Conservation (phyloP, 2,888 invertebrate species). For the Aphrophora alni region DNA sequence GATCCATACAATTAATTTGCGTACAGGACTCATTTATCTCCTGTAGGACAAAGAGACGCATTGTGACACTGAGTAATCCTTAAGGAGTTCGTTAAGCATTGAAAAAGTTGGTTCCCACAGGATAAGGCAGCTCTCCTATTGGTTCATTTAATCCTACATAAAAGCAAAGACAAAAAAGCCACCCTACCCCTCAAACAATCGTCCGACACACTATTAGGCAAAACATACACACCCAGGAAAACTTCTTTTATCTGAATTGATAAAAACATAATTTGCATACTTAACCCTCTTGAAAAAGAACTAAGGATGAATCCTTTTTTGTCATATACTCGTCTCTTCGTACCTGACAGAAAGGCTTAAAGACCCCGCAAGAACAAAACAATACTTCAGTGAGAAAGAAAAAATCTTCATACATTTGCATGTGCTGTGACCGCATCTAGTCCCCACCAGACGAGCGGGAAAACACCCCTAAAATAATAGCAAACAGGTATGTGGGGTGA, state of each 20-base stretch:
- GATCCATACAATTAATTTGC: constrained; percentile 34
- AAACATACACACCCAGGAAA: constrained; percentile 47
- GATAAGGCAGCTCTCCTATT: constrained; percentile 21
- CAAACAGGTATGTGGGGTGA: constrained; percentile 33
- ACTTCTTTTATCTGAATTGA: constrained; percentile 39
- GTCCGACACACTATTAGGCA: constrained; percentile 47
- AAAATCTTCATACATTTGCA: constrained; percentile 40
- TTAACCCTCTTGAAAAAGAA: constrained; percentile 50
- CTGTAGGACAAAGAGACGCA: constrained; percentile 31
- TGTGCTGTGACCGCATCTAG: constrained; percentile 33
- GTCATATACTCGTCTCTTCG: constrained; percentile 24
- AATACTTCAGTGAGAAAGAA: constrained; percentile 34
- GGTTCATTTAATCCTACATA: constrained; percentile 20
- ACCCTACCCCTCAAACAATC: constrained; percentile 24
- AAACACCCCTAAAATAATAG: constrained; percentile 37
- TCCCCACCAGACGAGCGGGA: neutral
- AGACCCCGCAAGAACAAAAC: constrained; percentile 42
- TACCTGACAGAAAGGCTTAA: constrained; percentile 41
- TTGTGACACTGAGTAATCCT: constrained; percentile 7
- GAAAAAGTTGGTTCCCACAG: constrained; percentile 29
- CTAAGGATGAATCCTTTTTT: constrained; percentile 33
- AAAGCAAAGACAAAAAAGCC: constrained; percentile 40
- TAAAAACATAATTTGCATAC: constrained; percentile 51
- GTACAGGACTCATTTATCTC: constrained; percentile 37
- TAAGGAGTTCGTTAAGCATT: constrained; percentile 22